These are phyloP conservation scores for Typhlomys cinereus DNA, from an alignment of 2,113 vertebrate species.

Conservation along the genomic window DNA sequence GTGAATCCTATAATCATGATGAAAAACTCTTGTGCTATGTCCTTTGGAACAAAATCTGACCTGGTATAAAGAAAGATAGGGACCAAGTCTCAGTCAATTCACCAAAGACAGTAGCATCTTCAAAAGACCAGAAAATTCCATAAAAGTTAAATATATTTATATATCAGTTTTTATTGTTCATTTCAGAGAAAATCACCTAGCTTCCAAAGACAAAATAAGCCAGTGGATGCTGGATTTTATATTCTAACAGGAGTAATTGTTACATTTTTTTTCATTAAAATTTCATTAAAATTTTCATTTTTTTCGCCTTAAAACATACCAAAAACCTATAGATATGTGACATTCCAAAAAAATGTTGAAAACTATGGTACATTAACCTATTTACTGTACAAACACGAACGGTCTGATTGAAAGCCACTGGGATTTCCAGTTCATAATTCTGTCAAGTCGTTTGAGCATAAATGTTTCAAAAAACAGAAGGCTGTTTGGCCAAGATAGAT, in stretches of 20 bases:
- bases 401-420: background rate
- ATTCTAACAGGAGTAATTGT: background rate
- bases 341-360: slow-evolving; percentile 26
- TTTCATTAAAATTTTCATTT: too few species aligned
- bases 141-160: slow-evolving; percentile 47
- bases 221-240: background rate
- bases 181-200: slow-evolving; percentile 45
- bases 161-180: background rate
- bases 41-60: background rate
- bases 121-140: background rate
- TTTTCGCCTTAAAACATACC: slow-evolving; percentile 1
- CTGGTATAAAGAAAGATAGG: background rate
- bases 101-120: background rate
- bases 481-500: slow-evolving; percentile 4
- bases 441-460: slow-evolving; percentile 31
- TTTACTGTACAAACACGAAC: background rate
- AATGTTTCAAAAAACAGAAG: slow-evolving; percentile 20
- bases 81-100: background rate
- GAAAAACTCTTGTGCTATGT: background rate
- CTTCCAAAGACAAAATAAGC: slow-evolving; percentile 24
- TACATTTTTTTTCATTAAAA: slow-evolving; percentile 41
- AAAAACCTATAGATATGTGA: background rate
- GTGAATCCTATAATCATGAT: background rate
- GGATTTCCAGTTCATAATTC: slow-evolving; percentile 30
- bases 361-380: background rate